Conservation (phyloP, 2,113 vertebrate species). For the Hepsetus odoe region DNA sequence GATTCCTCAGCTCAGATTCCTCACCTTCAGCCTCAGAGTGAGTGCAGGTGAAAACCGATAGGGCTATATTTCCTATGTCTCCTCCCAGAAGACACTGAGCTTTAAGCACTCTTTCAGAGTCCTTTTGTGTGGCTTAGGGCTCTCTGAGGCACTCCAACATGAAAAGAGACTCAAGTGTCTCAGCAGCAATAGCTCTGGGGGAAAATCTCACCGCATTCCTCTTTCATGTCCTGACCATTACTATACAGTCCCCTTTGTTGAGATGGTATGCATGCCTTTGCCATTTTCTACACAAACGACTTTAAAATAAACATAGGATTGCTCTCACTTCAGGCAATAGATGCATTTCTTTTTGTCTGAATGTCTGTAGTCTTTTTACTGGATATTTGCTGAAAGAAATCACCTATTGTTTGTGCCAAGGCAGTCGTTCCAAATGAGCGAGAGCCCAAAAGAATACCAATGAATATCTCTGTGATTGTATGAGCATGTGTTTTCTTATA, state of each 20-base stretch:
- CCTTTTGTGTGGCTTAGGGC: constrained; percentile 34
- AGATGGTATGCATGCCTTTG: neutral
- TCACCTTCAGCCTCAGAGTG: neutral
- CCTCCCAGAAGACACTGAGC: constrained; percentile 20
- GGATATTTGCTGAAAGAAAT: constrained; percentile 18
- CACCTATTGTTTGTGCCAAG: constrained; percentile 24
- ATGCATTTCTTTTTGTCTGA: neutral
- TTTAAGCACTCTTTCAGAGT: constrained; percentile 20
- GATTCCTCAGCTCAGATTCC: neutral
- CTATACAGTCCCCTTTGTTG: constrained; percentile 9
- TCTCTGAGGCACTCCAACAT: constrained; percentile 40
- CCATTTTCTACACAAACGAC: neutral
- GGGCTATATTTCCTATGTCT: neutral
- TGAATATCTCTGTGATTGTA: constrained; percentile 10
- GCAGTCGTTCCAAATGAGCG: constrained; percentile 1
- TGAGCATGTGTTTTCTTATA: constrained; percentile 2
- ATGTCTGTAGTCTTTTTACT: neutral
- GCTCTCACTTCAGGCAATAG: constrained; percentile 11
- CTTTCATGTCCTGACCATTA: constrained; percentile 3
- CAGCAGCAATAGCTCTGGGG: constrained; percentile 35
- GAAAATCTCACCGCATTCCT: constrained; percentile 25
- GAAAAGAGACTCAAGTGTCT: constrained; percentile 47
- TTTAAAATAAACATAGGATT: neutral
- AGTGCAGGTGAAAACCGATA: neutral
- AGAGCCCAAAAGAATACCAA: constrained; percentile 24